A percentile compares a stretch with the other conserved stretches of the same genome.
phyloP scores from a whole-genome alignment of 2,797 vertebrate genomes.

The Pachyuromys duprasi region DNA sequence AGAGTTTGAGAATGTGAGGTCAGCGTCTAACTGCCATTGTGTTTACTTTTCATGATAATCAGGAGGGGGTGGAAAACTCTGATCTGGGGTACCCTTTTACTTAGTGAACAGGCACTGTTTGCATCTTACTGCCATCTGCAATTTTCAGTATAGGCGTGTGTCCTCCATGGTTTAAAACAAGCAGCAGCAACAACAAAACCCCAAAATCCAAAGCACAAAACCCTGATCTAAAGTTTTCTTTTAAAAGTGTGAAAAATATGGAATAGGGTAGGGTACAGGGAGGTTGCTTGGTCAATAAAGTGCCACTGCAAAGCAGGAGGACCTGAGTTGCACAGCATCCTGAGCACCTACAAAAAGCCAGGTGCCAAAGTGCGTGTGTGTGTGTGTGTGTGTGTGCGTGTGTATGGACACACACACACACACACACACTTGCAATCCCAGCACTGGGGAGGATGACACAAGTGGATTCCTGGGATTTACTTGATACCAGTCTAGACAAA shows the following conservation, averaged over 20 bases:
- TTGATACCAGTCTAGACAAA: neutral
- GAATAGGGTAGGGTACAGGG: too few species aligned
- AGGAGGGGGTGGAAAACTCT: neutral
- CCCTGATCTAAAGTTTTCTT: neutral
- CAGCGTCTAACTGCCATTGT: neutral
- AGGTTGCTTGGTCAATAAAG: neutral
- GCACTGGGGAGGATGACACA: neutral
- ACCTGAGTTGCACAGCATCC: neutral
- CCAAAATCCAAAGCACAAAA: neutral
- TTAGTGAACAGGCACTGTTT: neutral
- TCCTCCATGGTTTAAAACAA: neutral
- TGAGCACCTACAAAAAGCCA: neutral
- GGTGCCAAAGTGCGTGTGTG: neutral
- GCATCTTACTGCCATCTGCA: too few species aligned
- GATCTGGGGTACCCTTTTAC: neutral
- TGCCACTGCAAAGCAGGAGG: neutral
- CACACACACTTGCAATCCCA: neutral
- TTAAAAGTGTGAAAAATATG: neutral
- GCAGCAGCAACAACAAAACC: neutral
- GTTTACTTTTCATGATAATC: neutral
- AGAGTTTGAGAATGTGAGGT: neutral
- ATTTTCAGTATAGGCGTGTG: neutral
- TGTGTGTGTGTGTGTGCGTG: too few species aligned
- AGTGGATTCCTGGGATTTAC: too few species aligned
- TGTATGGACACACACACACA: neutral